A percentile compares a stretch with the other conserved stretches of the same genome.
Evolutionary conservation across 2,888 invertebrate genomes (phyloP).

Genomic region (Phalangium opilio): DNA sequence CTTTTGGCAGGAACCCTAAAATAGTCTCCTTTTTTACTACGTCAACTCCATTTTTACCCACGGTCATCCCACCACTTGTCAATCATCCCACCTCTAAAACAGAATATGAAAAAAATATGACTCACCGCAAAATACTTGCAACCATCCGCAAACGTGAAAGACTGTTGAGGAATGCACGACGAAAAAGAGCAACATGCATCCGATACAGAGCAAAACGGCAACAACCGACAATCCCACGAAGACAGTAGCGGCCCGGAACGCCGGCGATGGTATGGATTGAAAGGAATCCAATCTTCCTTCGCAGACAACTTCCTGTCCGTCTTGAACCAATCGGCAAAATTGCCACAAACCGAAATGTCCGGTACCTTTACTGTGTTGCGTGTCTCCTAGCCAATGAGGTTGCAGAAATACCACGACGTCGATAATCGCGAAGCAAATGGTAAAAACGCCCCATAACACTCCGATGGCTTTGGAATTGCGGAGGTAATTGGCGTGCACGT

Average conservation of each 20-base stretch:
- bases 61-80: too few relatives aligned
- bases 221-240: constrained; percentile 72
- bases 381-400: constrained; percentile 71
- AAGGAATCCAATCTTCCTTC: constrained; percentile 69
- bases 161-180: constrained; percentile 82
- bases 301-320: constrained; percentile 58
- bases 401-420: constrained; percentile 88
- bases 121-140: constrained; percentile 89
- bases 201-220: constrained; percentile 69
- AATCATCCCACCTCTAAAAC: too few relatives aligned
- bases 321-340: constrained; percentile 55
- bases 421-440: constrained; percentile 91
- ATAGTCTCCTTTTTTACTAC: too few relatives aligned
- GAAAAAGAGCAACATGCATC: constrained; percentile 75
- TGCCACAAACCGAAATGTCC: constrained; percentile 88
- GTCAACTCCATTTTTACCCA: too few relatives aligned
- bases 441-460: constrained; percentile 94
- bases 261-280: constrained; percentile 58
- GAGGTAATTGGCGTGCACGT: too few relatives aligned
- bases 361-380: constrained; percentile 59
- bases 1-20: too few relatives aligned
- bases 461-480: constrained; percentile 55
- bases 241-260: constrained; percentile 73
- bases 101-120: constrained; percentile 14
- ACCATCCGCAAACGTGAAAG: constrained; percentile 84